Conservation (phyloP, 2,888 invertebrate species). For the Aphidoletes aphidimyza region DNA sequence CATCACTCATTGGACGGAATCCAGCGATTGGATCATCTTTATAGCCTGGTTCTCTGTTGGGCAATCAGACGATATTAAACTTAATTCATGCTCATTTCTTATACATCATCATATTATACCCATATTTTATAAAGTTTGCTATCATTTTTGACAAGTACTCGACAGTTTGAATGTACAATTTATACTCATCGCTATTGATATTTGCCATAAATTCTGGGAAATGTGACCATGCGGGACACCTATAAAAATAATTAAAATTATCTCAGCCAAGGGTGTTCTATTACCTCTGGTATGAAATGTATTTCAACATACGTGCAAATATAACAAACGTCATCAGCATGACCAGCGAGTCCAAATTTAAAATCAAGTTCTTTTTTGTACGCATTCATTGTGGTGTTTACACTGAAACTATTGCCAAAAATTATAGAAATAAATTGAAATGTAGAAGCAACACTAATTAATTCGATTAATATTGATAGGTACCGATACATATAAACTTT, state of each 20-base stretch:
- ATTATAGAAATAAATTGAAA: not conserved
- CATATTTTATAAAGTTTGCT: constrained; percentile 5
- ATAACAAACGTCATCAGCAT: constrained; percentile 55
- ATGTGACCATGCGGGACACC: not conserved
- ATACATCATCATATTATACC: not conserved
- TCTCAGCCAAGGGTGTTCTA: too few relatives aligned
- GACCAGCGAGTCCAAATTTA: not conserved
- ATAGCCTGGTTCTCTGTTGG: not conserved
- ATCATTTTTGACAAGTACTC: not conserved
- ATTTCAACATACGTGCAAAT: not conserved
- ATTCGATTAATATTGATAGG: not conserved
- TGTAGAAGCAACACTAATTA: not conserved
- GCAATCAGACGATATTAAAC: not conserved
- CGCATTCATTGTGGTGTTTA: not conserved
- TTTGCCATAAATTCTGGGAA: not conserved
- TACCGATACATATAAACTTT: constrained; percentile 47
- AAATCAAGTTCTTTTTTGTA: not conserved
- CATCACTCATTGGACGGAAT: not conserved
- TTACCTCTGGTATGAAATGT: too few relatives aligned
- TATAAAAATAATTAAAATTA: not conserved
- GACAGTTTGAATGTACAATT: not conserved
- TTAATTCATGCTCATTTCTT: not conserved
- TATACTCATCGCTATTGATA: not conserved
- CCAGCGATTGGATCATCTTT: not conserved
- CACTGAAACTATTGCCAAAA: not conserved